Conservation (phyloP, 1,140 invertebrate species). For the Olivierus martensii region DNA sequence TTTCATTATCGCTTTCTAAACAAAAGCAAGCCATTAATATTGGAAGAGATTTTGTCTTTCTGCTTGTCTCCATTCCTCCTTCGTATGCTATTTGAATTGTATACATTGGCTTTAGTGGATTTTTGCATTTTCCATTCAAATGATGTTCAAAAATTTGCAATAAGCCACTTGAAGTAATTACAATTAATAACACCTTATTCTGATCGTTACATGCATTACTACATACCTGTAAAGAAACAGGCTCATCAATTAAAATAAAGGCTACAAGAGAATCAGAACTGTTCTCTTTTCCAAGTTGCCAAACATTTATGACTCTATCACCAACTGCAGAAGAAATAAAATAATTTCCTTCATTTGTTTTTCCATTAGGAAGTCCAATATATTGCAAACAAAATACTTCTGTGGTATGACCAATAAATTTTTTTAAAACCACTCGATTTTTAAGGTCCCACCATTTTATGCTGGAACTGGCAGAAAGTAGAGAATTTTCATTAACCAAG, state of each 20-base stretch:
- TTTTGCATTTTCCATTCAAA: no score
- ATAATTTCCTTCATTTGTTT: neutral
- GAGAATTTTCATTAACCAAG: conserved; percentile 2
- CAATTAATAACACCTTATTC: no score
- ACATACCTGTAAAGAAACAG: neutral
- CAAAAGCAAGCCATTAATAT: no score
- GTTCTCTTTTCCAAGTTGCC: conserved; percentile 2
- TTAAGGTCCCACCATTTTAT: conserved; percentile 9
- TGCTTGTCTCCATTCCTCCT: no score
- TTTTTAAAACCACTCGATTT: conserved; percentile 3
- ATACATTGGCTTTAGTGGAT: no score
- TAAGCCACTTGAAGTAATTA: no score
- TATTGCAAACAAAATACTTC: conserved; percentile 4
- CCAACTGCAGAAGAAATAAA: conserved; percentile 9
- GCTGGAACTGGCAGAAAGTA: conserved; percentile 1
- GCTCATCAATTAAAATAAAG: conserved; percentile 5
- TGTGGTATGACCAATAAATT: conserved; percentile 8
- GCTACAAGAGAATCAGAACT: neutral
- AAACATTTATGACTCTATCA: conserved; percentile 9
- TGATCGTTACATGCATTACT: no score
- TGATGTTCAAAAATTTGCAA: no score
- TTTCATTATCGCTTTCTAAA: no score
- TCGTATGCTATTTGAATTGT: no score
- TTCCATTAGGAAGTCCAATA: neutral
- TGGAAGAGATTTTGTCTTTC: no score